These are phyloP conservation scores for Pseudolaguvia tuberculata DNA, from an alignment of 2,113 vertebrate species.

Conservation along the genomic window DNA sequence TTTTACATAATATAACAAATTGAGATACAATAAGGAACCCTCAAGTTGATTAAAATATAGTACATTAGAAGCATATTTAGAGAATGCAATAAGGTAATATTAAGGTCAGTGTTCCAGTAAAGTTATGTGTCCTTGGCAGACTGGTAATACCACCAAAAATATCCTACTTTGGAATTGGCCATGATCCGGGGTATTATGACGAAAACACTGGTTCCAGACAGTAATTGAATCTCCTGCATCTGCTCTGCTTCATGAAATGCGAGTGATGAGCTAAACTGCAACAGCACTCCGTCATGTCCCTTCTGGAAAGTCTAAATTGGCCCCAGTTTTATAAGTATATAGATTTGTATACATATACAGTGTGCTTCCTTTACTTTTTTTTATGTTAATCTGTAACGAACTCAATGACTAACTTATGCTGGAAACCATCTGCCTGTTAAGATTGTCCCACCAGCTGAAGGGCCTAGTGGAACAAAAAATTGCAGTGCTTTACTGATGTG, in stretches of 20 bases:
- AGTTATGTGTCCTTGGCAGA: constrained; percentile 28
- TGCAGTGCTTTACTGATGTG: constrained; percentile 33
- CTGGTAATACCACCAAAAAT: constrained; percentile 26
- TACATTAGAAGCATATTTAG: background rate
- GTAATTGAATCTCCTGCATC: constrained; percentile 33
- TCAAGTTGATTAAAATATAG: background rate
- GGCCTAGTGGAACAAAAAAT: constrained; percentile 44
- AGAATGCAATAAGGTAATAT: background rate
- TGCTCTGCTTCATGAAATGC: constrained; percentile 10
- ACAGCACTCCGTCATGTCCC: background rate
- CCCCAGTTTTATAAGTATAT: background rate
- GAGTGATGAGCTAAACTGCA: constrained; percentile 24
- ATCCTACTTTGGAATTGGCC: constrained; percentile 11
- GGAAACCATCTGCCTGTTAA: constrained; percentile 8
- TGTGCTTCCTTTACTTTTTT: background rate
- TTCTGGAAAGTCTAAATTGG: constrained; percentile 5
- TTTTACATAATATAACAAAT: too few relatives aligned
- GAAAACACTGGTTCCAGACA: constrained; percentile 37
- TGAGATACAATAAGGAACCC: background rate
- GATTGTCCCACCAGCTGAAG: constrained; percentile 34
- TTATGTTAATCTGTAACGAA: background rate
- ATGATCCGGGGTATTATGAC: constrained; percentile 35
- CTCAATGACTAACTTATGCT: background rate
- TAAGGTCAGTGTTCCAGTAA: constrained; percentile 13
- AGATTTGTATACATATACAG: background rate